Evolutionary conservation across 2,113 vertebrate genomes (phyloP), one percentile per base, ranked within the genome.

Genomic region (Acanthochromis polyacanthus): DNA sequence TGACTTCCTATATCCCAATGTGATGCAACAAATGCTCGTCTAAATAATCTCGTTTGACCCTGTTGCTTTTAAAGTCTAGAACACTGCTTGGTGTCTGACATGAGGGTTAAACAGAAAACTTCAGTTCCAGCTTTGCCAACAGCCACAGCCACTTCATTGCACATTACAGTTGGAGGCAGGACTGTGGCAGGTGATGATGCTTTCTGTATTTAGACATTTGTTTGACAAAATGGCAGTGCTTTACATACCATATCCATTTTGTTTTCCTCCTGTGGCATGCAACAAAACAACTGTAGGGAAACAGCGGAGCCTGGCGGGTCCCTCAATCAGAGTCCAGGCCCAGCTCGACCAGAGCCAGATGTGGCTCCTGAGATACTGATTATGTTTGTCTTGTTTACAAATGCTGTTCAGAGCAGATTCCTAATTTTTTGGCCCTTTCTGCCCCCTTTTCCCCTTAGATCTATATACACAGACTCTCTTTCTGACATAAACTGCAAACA

Each of bases 301-400:
- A 90, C 84, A 89, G 88, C 64, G 51, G 32, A 67, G 81, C 78
- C 84, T 74, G 63, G 65, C 12, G 80, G 81, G 91, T 68, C 80
- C 66, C 83, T 89, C 89, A 86, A 88, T 93, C 89, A 91, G 81
- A 73, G 84, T 28, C 78, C 52, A 78, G 80, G 63, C 79, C 52
- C 17, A 10, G 55, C 70, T 73, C 80, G 78, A 90, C 69, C 61
- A 84, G 84, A 91, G 85, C 90, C 93, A 93, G 93, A 93, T 92
- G 93, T 91, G 84, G 65, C 80, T 91, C 88, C 78, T n/a, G 55
- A 82, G 90, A 91, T 84, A 71, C 73, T 92, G 88, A 93, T 93
- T 92, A 79, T 91, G 93, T 93, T 92, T 92, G 84, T 88, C 88
- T 92, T 92, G 89, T 92, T 93, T 93, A 88, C 83, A 78, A 91